Percentiles rank a stretch among this genome's conserved stretches.
Conservation (phyloP, 2,113 vertebrate species). For the Dipodomys ordii region DNA sequence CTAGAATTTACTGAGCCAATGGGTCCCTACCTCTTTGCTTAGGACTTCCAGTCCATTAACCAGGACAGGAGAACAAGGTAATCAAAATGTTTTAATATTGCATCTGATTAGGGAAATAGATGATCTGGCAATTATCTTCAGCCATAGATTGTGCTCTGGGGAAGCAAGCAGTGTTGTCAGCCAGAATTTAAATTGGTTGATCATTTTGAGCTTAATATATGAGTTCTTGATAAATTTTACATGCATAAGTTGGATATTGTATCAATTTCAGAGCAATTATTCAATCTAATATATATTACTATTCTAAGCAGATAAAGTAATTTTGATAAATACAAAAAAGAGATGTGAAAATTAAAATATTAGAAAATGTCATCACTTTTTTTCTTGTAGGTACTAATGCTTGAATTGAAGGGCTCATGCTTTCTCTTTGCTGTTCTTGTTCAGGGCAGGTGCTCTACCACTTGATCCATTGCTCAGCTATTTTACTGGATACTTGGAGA, state of each 20-base stretch:
- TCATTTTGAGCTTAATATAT: neutral
- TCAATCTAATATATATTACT: neutral
- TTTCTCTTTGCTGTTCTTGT: too few species aligned
- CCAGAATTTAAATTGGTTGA: neutral
- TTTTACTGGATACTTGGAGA: too few species aligned
- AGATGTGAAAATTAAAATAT: neutral
- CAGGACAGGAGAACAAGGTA: conserved; percentile 12
- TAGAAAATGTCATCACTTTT: neutral
- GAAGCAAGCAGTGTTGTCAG: neutral
- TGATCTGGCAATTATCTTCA: neutral
- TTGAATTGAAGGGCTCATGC: too few species aligned
- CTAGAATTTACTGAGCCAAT: conserved; percentile 41
- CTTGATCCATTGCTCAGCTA: too few species aligned
- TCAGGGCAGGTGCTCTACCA: too few species aligned
- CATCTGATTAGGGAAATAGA: conserved; percentile 13
- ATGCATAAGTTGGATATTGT: neutral
- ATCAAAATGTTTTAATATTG: conserved; percentile 18
- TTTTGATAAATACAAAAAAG: neutral
- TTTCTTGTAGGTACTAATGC: too few species aligned
- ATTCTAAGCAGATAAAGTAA: neutral
- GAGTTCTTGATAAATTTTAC: neutral
- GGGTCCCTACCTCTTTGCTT: neutral
- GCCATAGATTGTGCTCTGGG: neutral
- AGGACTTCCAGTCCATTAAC: neutral
- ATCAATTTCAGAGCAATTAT: neutral